Evolutionary conservation across 1,140 invertebrate genomes (phyloP).

Genomic region (Hypsibius dujardini): DNA sequence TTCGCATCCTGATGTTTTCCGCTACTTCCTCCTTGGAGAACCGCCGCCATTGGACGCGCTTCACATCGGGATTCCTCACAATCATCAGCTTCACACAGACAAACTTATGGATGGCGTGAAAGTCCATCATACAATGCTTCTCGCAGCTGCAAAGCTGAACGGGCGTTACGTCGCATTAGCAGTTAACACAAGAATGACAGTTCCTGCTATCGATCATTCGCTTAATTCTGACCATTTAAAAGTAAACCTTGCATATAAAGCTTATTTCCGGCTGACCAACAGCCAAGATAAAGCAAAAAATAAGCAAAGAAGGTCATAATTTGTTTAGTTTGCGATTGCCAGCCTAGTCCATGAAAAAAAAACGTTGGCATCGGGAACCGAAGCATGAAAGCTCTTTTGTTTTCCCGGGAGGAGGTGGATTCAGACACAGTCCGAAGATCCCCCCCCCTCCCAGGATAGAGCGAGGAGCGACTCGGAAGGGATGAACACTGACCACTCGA

Average conservation of each 20-base stretch:
- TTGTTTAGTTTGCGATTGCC: background rate
- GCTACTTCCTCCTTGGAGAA: background rate
- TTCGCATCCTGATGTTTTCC: conserved; percentile 6
- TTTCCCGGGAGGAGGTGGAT: too few relatives aligned
- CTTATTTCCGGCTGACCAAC: background rate
- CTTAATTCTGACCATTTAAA: background rate
- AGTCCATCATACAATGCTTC: conserved; percentile 3
- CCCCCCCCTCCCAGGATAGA: too few relatives aligned
- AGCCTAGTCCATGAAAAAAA: too few relatives aligned
- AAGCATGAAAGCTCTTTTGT: too few relatives aligned
- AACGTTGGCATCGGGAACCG: too few relatives aligned
- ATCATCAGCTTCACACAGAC: background rate
- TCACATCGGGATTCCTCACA: background rate
- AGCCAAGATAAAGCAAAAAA: background rate
- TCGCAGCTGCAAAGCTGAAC: background rate
- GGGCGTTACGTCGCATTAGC: background rate
- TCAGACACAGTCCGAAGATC: too few relatives aligned
- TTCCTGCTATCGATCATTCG: background rate
- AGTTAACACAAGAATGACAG: background rate
- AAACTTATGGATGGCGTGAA: conserved; percentile 14
- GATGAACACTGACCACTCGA: too few relatives aligned
- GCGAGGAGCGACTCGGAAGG: too few relatives aligned
- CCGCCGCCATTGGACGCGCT: background rate
- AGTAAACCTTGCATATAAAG: background rate
- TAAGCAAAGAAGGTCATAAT: background rate